phyloP scores from a whole-genome alignment of 2,888 invertebrate genomes.

The Stegana nigrithorax region DNA sequence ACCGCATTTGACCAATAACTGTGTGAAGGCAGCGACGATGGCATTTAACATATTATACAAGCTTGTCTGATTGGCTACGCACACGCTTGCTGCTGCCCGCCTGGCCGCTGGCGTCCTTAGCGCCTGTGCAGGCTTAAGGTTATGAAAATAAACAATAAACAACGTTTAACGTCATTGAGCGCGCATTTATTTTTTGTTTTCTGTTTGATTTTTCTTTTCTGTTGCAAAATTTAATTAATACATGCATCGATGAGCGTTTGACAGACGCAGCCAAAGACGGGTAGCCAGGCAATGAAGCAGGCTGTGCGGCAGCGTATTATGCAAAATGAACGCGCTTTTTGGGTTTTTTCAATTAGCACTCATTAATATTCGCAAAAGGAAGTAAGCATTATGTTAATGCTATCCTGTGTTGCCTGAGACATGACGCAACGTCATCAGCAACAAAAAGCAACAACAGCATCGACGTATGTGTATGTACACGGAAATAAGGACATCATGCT shows the following conservation, averaged over 20 bases:
- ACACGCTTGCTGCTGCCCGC: too few relatives aligned
- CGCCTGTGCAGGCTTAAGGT: slow-evolving; percentile 6
- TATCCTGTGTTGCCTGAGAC: background rate
- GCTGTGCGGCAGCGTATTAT: background rate
- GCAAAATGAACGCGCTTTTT: slow-evolving; percentile 29
- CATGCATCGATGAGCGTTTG: too few relatives aligned
- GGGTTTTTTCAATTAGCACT: slow-evolving; percentile 46
- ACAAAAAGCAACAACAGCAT: background rate
- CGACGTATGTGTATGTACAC: slow-evolving; percentile 31
- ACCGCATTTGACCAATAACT: too few relatives aligned
- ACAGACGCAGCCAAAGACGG: too few relatives aligned
- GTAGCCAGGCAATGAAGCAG: slow-evolving; percentile 3
- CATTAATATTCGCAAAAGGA: slow-evolving; percentile 18
- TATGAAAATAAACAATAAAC: slow-evolving; percentile 24
- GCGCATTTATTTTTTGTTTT: too few relatives aligned
- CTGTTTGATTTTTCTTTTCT: too few relatives aligned
- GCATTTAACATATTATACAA: too few relatives aligned
- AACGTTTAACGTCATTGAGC: slow-evolving; percentile 22
- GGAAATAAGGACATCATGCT: slow-evolving; percentile 33
- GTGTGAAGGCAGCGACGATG: too few relatives aligned
- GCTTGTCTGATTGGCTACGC: too few relatives aligned
- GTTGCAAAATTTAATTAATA: slow-evolving; percentile 23
- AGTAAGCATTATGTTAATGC: slow-evolving; percentile 11
- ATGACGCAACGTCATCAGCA: too few relatives aligned
- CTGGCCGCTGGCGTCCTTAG: background rate